Evolutionary conservation across 2,113 vertebrate genomes (phyloP).

Genomic region (Alces alces): DNA sequence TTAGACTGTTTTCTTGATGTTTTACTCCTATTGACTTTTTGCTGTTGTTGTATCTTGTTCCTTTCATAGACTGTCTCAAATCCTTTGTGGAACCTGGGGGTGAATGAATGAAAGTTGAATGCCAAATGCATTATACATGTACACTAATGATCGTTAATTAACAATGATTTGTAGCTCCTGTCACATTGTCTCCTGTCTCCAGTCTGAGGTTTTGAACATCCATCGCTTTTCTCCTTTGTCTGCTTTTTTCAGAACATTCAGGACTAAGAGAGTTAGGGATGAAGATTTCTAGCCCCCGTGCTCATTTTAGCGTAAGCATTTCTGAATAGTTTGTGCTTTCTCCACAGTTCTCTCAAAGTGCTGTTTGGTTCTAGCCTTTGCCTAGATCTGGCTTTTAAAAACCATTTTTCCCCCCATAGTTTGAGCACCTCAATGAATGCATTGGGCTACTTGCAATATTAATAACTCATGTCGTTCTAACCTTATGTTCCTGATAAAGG

Average conservation of each 20-base stretch:
- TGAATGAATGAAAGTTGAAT: not conserved
- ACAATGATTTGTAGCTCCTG: not conserved
- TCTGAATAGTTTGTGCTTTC: not conserved
- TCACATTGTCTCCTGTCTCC: not conserved
- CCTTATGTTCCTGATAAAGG: constrained; percentile 62
- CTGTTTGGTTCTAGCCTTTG: not conserved
- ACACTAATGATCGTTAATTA: not conserved
- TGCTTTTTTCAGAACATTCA: not conserved
- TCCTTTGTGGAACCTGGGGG: not conserved
- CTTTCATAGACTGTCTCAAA: not conserved
- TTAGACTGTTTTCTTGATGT: not conserved
- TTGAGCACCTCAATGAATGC: constrained; percentile 17
- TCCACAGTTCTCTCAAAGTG: not conserved
- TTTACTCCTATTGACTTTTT: not conserved
- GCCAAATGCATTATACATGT: not conserved
- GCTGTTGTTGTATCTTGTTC: not conserved
- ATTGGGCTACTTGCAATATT: constrained; percentile 49
- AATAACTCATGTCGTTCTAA: constrained; percentile 56
- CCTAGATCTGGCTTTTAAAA: not conserved
- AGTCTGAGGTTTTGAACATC: not conserved
- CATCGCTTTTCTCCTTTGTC: not conserved
- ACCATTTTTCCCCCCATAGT: not conserved
- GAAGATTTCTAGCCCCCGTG: not conserved
- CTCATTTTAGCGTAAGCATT: not conserved
- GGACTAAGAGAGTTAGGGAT: not conserved